Evolutionary conservation across 2,113 vertebrate species (phyloP), one percentile per base, ranked within the genome.

Genomic region (Periophthalmus modestus): DNA sequence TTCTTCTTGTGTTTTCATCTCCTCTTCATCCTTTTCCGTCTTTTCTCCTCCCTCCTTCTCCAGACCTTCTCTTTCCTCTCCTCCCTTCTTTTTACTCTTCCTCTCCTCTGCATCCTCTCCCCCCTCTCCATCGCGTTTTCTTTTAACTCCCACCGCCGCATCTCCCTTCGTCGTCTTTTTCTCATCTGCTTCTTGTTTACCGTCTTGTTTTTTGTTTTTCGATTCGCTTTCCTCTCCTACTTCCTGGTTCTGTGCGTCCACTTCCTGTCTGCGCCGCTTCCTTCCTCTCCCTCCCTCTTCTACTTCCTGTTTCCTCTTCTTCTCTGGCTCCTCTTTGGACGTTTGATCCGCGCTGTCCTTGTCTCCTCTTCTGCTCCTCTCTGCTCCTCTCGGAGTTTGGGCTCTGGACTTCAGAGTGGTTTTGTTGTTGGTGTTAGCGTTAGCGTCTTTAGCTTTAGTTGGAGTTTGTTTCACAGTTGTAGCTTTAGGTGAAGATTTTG

Each of bases 311-410:
- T 57, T 46, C 2, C 52, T 48, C 0, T 47, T 47, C 36, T 54
- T 68, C 21, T 33, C 16, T 14, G 48, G 16, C 23, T 68, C 47
- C 16, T n/a, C 7, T 28, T 57, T 2, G 63, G 1, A 1, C 24
- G 2, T 34, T 28, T 19, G 7, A 19, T 15, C 13, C 18, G 4
- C 12, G 33, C 34, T 57, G 2, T 61, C 71, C 14, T 61, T 15
- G 47, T 74, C 73, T 47, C 66, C 55, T 19, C 68, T 54, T 67
- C 43, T 72, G 54, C 66, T 82, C 43, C 67, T 74, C 69, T 71
- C 70, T 0, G 66, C 48, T 52, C 66, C 69, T 66, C 10, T 18
- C 1, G 68, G 36, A 7, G 61, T 28, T 47, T 0, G 75, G 13
- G 33, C 9, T 47, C 24, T 65, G 39, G 61, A 54, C n/a, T 80